phyloP scores from a whole-genome alignment of 2,797 vertebrate species.

The Crenuchus spilurus region DNA sequence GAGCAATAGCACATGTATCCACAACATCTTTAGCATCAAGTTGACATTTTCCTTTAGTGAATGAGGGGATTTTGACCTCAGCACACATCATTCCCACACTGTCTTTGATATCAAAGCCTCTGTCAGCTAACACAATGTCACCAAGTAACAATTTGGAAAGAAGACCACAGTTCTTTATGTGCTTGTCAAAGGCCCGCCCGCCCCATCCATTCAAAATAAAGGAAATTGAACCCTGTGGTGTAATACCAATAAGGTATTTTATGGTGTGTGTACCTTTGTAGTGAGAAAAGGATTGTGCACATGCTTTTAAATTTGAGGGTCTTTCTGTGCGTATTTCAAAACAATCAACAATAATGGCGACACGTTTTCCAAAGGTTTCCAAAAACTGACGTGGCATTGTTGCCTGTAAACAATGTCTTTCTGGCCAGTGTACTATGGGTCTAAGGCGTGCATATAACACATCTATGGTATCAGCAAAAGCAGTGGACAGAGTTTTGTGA shows the following conservation, averaged over 20 bases:
- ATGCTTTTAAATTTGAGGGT: background rate
- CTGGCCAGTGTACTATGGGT: background rate
- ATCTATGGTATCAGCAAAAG: background rate
- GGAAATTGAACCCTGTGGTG: background rate
- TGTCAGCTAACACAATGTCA: slow-evolving; percentile 5
- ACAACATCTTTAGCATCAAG: slow-evolving; percentile 8
- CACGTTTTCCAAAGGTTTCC: background rate
- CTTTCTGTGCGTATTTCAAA: background rate
- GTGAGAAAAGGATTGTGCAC: slow-evolving; percentile 3
- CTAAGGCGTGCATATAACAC: background rate
- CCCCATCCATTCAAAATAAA: slow-evolving; percentile 16
- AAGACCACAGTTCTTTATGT: slow-evolving; percentile 3
- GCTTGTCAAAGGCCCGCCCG: background rate
- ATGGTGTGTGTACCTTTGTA: background rate
- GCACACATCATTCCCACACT: slow-evolving; percentile 6
- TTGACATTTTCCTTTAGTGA: slow-evolving; percentile 8
- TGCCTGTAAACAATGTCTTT: background rate
- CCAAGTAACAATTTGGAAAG: slow-evolving; percentile 21
- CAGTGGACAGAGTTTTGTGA: background rate
- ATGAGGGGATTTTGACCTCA: slow-evolving; percentile 4
- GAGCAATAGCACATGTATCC: slow-evolving; percentile 2
- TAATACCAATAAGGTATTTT: slow-evolving; percentile 13
- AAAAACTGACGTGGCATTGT: background rate
- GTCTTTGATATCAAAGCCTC: slow-evolving; percentile 15
- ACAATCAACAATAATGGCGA: background rate